Evolutionary conservation across 2,888 invertebrate species (phyloP).

Genomic region (Eupithecia insigniata): DNA sequence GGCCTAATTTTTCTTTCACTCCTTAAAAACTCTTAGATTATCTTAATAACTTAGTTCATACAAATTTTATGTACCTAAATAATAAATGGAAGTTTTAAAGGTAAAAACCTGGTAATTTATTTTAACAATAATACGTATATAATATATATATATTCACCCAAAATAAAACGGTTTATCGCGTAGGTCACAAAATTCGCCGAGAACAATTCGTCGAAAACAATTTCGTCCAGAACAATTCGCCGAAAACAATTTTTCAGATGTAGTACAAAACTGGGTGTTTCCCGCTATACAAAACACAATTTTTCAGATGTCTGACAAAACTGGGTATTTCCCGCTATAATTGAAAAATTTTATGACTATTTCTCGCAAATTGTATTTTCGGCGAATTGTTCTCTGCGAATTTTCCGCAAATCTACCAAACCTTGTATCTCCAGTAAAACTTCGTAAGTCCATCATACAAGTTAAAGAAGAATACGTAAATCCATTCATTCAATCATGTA

Average conservation of each 20-base stretch:
- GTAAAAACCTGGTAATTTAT: not conserved
- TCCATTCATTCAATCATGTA: not conserved
- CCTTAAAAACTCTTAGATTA: not conserved
- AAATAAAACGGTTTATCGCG: not conserved
- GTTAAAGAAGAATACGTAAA: not conserved
- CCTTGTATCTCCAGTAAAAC: conserved; percentile 12
- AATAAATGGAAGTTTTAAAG: not conserved
- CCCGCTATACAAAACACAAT: too few relatives aligned
- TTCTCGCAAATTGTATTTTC: too few relatives aligned
- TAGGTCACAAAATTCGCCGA: too few relatives aligned
- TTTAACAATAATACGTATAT: not conserved
- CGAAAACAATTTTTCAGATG: too few relatives aligned
- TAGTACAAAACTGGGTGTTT: too few relatives aligned
- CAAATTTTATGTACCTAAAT: not conserved
- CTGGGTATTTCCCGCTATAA: too few relatives aligned
- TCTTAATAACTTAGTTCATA: not conserved
- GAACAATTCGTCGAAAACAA: too few relatives aligned
- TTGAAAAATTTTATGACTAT: too few relatives aligned
- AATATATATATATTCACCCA: not conserved
- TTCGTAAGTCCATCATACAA: conserved; percentile 8
- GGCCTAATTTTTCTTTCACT: not conserved
- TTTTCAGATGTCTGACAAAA: too few relatives aligned
- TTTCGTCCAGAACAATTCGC: too few relatives aligned
- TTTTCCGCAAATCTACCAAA: not conserved
- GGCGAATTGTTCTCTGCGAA: too few relatives aligned